Conservation (phyloP, 2,113 vertebrate genomes). For the Rhea pennata region DNA sequence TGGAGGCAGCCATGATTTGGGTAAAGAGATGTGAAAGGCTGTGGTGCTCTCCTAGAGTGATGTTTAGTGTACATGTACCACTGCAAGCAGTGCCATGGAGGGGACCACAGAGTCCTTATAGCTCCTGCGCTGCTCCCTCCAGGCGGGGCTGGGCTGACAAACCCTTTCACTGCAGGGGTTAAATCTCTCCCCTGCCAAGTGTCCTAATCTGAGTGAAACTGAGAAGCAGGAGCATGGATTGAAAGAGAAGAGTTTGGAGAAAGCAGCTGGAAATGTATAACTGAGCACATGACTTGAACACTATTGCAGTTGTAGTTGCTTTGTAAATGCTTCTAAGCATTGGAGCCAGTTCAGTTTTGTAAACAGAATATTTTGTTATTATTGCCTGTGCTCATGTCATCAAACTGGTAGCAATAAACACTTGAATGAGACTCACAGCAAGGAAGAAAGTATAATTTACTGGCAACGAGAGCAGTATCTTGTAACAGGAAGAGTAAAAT, state of each 20-base stretch:
- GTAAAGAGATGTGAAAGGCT: background rate
- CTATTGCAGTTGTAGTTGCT: background rate
- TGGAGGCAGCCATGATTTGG: background rate
- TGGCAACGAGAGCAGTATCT: background rate
- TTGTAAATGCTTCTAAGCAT: background rate
- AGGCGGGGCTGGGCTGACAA: background rate
- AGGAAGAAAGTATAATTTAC: background rate
- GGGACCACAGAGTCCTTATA: background rate
- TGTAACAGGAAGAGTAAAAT: background rate
- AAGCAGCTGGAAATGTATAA: background rate
- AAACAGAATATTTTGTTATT: background rate
- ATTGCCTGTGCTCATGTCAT: background rate
- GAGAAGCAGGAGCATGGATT: background rate
- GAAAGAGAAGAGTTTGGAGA: background rate
- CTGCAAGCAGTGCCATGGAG: background rate
- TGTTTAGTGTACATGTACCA: background rate
- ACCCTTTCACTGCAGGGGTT: background rate
- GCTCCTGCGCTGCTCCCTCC: background rate
- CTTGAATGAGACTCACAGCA: background rate
- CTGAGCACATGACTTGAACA: background rate
- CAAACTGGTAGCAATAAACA: background rate
- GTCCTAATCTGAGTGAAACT: background rate
- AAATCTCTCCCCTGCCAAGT: background rate
- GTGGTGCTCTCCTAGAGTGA: background rate
- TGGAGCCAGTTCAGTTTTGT: background rate